Percentiles rank a stretch among this genome's conserved stretches.
Conservation (phyloP, 2,113 vertebrate species). For the Ictidomys tridecemlineatus region DNA sequence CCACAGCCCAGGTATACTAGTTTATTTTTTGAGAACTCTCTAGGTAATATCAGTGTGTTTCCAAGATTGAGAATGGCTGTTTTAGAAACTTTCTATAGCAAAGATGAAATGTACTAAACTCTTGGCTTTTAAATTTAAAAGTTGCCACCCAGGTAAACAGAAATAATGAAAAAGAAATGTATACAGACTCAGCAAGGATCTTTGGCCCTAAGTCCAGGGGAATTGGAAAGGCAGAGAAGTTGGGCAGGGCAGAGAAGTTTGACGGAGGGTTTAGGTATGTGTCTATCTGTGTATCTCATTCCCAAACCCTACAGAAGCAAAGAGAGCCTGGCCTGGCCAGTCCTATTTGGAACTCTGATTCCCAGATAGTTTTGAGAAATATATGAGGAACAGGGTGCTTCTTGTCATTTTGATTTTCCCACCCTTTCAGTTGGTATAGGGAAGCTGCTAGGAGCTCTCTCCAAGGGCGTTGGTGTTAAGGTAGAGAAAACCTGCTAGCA, state of each 20-base stretch:
- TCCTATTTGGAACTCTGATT: background rate
- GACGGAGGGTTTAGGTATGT: background rate
- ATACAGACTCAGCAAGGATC: background rate
- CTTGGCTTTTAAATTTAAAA: background rate
- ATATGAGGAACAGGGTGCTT: background rate
- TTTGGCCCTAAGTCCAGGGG: background rate
- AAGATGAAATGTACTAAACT: background rate
- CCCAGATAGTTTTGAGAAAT: background rate
- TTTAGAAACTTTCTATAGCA: conserved; percentile 5
- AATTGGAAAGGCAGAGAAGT: background rate
- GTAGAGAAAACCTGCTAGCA: background rate
- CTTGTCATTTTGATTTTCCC: background rate
- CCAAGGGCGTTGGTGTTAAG: no score
- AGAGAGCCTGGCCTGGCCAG: background rate
- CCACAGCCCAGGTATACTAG: background rate
- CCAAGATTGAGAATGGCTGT: background rate
- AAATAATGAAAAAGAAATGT: background rate
- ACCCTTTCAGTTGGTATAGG: background rate
- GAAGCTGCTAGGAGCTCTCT: background rate
- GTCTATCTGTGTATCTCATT: background rate
- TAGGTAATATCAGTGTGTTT: background rate
- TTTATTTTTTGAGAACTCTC: background rate
- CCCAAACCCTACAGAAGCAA: background rate
- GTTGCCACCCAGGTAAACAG: background rate
- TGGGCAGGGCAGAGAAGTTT: background rate